phyloP scores from a whole-genome alignment of 1,140 invertebrate species.

The Leptonema lineaticorne region DNA sequence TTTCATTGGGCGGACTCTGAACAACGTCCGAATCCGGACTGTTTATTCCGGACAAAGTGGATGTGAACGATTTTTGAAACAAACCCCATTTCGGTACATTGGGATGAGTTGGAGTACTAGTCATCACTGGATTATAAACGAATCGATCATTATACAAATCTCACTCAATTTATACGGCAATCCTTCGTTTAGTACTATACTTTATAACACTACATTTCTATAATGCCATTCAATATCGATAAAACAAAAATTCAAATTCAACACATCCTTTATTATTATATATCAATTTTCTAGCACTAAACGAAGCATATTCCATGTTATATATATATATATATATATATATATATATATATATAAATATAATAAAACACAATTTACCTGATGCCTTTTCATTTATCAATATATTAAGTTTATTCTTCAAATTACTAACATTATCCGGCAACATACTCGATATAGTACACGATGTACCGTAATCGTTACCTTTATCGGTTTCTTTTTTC shows the following conservation, averaged over 20 bases:
- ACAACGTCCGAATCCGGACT: slow-evolving; percentile 44
- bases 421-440: background rate
- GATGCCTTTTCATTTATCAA: slow-evolving; percentile 19
- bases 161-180: no score
- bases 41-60: slow-evolving; percentile 55
- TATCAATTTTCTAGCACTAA: background rate
- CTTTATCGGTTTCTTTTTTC: background rate
- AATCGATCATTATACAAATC: no score
- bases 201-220: no score
- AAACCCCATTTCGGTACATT: slow-evolving; percentile 46
- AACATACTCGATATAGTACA: background rate
- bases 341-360: background rate
- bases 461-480: background rate
- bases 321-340: background rate
- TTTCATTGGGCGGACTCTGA: slow-evolving; percentile 46
- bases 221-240: no score
- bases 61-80: slow-evolving; percentile 50
- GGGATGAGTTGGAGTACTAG: slow-evolving; percentile 53
- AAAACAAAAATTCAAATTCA: no score
- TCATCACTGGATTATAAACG: slow-evolving; percentile 43
- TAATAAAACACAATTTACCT: slow-evolving; percentile 18
- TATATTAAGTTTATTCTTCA: background rate
- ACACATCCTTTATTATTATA: no score
- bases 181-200: no score
- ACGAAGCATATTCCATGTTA: background rate